A percentile compares a stretch with the other conserved stretches of the same genome.
These are phyloP conservation scores for Automeris io DNA, from an alignment of 2,888 invertebrate genomes.

Conservation along the genomic window DNA sequence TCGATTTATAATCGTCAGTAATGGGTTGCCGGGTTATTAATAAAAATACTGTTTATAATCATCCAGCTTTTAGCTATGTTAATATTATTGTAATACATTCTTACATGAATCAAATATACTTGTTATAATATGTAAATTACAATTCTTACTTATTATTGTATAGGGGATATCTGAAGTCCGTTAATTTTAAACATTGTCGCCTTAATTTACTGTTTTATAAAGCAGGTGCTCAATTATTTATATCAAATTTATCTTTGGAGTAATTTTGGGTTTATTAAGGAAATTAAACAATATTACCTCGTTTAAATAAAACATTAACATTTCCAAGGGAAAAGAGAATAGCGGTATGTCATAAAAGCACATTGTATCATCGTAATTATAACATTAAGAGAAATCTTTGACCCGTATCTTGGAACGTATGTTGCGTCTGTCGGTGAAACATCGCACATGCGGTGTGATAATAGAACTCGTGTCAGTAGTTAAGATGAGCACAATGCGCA, in stretches of 20 bases:
- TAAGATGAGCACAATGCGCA: conserved; percentile 49
- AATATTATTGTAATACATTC: background rate
- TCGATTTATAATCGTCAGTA: conserved; percentile 48
- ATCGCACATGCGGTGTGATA: conserved; percentile 29
- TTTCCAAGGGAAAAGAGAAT: background rate
- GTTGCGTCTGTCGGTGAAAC: conserved; percentile 19
- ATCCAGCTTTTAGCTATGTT: background rate
- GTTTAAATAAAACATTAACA: background rate
- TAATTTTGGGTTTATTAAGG: background rate
- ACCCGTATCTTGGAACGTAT: conserved; percentile 29
- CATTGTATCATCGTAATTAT: conserved; percentile 14
- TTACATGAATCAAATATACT: background rate
- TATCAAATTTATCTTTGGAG: background rate
- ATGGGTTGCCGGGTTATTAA: conserved; percentile 26
- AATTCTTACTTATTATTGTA: too few species aligned
- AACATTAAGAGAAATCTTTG: conserved; percentile 25
- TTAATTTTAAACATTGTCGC: too few species aligned
- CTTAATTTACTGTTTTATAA: too few species aligned
- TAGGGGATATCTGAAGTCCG: too few species aligned
- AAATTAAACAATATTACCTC: background rate
- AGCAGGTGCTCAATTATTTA: too few species aligned
- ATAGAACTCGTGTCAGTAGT: conserved; percentile 43
- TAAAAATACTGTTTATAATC: conserved; percentile 12
- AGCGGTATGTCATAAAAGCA: background rate
- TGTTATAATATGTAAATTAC: background rate